phyloP scores from a whole-genome alignment of 2,888 invertebrate genomes.

The Drosophila lacicola region DNA sequence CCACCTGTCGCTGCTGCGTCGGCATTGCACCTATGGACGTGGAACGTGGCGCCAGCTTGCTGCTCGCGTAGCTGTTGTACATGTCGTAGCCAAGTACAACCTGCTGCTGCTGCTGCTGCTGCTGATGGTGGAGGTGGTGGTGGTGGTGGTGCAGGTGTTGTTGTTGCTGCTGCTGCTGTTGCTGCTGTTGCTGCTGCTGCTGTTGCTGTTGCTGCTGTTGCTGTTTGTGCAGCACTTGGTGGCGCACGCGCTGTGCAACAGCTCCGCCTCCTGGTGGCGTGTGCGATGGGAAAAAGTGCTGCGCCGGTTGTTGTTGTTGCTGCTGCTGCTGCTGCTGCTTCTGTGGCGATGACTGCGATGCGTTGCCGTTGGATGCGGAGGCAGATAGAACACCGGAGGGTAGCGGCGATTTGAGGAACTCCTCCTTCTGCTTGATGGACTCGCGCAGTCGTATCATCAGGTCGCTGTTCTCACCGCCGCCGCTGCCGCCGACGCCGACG shows the following conservation, averaged over 20 bases:
- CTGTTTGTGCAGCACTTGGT: slow-evolving; percentile 50
- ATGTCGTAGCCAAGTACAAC: slow-evolving; percentile 78
- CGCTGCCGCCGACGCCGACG: slow-evolving; percentile 27
- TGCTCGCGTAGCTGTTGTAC: slow-evolving; percentile 75
- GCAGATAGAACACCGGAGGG: slow-evolving; percentile 56
- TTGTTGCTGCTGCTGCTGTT: slow-evolving; percentile 34
- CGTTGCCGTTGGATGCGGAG: slow-evolving; percentile 46
- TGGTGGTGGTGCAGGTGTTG: slow-evolving; percentile 36
- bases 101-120: slow-evolving; percentile 64
- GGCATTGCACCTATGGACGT: slow-evolving; percentile 52
- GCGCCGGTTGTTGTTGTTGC: slow-evolving; percentile 39
- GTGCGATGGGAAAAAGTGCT: slow-evolving; percentile 70
- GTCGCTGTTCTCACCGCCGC: slow-evolving; percentile 73
- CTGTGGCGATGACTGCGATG: slow-evolving; percentile 38
- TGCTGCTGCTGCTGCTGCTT: slow-evolving; percentile 25
- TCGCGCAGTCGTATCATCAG: slow-evolving; percentile 91
- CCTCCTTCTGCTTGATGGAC: slow-evolving; percentile 95
- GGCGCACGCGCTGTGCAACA: slow-evolving; percentile 41
- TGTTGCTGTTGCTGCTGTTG: slow-evolving; percentile 34
- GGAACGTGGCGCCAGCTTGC: slow-evolving; percentile 63
- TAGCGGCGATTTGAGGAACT: slow-evolving; percentile 91
- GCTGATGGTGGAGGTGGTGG: slow-evolving; percentile 55
- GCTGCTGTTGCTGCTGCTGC: slow-evolving; percentile 38
- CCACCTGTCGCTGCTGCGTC: slow-evolving; percentile 49
- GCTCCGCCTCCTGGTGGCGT: slow-evolving; percentile 48